Evolutionary conservation across 2,797 vertebrate species (phyloP).

Genomic region (Carcharodon carcharias): DNA sequence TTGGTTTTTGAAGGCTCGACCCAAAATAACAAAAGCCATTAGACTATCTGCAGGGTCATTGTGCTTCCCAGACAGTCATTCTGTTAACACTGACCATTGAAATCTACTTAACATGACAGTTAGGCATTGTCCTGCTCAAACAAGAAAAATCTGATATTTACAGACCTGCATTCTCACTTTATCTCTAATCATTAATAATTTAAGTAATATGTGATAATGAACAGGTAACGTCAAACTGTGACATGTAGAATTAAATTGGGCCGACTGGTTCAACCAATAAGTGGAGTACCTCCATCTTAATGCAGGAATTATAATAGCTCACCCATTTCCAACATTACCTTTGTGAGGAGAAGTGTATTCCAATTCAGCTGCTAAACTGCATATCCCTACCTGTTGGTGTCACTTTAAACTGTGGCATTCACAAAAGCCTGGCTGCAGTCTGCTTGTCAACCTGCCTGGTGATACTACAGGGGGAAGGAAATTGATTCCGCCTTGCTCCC

Average conservation of each 20-base stretch:
- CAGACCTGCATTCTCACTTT: neutral
- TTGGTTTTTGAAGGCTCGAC: neutral
- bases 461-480: neutral
- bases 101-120: neutral
- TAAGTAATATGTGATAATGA: neutral
- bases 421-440: neutral
- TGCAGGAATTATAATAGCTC: neutral
- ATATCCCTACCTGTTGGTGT: too few relatives aligned
- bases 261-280: neutral
- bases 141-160: neutral
- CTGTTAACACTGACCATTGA: neutral
- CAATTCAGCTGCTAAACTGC: neutral
- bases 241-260: neutral
- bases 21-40: neutral
- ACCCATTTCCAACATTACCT: neutral
- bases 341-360: neutral
- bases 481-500: neutral
- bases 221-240: neutral
- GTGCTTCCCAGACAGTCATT: slow-evolving; percentile 20
- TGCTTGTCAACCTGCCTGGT: neutral
- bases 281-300: neutral
- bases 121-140: neutral
- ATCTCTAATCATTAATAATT: neutral
- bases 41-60: neutral
- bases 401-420: neutral